Evolutionary conservation across 2,888 invertebrate genomes (phyloP), one percentile per base, ranked within the genome.

Genomic region (Tetranychus truncatus): DNA sequence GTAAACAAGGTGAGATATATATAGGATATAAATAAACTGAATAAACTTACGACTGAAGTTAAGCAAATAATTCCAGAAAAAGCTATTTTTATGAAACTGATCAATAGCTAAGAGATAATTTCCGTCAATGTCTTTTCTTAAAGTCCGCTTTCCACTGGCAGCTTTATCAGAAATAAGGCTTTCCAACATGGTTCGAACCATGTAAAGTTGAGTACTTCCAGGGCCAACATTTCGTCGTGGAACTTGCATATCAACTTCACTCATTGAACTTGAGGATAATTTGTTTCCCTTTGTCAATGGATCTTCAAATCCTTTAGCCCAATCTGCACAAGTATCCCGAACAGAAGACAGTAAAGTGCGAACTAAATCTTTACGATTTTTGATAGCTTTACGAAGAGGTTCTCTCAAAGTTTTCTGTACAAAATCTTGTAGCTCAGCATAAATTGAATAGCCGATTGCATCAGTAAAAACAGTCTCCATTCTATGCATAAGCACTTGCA

Each of bases 121-220:
- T 0, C 93, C 92, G 82, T 99, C 99, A 78, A 99, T 89, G 81
- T 99, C 99, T 82, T 97, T 99, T 74, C 96, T 87, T 5, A 96
- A 84, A 0, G 95, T 95, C 74, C 95, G 86, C 81, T 97, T 91
- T 0, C 95, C 95, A 0, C 95, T 94, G 5, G 74, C 71, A 75
- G 94, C 94, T 84, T 96, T 95, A 83, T 99, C 99, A 0, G 95
- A 94, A 78, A 97, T 92, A 75, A 99, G 84, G 0, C 96, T 96
- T 83, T 99, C 99, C 76, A 99, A 84, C 90, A 99, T 99, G 0
- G 99, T 99, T 8, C 99, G 88, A 5, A 97, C 95, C 96, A 99
- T 96, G 84, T 99, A 99, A 11, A 99, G 86, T 85, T 86, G 85
- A 6, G 86, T 86, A 74, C 83, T 84, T 46, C 85, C 84, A 3